Base-by-base conservation (phyloP, 2,113 vertebrate genomes). In the Epinephelus moara region DNA sequence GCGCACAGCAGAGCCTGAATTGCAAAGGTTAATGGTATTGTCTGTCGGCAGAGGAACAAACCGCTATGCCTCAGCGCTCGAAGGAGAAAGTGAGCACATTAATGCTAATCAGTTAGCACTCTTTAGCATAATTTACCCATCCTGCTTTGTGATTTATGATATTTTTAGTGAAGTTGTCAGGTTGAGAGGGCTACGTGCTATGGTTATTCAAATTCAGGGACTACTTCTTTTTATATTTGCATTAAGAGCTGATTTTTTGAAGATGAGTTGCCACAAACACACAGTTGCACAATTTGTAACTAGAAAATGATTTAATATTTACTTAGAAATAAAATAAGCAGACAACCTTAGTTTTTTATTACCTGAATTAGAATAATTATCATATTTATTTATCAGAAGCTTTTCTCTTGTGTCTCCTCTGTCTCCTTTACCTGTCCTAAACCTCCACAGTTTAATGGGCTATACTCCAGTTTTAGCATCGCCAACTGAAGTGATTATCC, bases 11-110 rank as follows among this genome's bases (percentile, higher is more conserved):
- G 95, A 94, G 97, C 95, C 95, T 96, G 95, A 97, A 98, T 98
- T 97, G 96, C 97, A 98, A 97, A 99, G 98, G 98, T 99, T 99
- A 99, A 98, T 99, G 97, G 96, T 97, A 96, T 98, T 98, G 97
- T 97, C 97, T 96, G 95, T 97, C 95, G 96, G 90, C 86, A 74
- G 95, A 92, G 94, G 96, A 94, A 95, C 95, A 92, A 88, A 91
- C 95, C 93, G 95, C 93, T 82, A 94, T 87, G 94, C 90, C 73
- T 94, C 90, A 83, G 91, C 69, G 92, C 95, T 90, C 92, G 85
- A 66, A 76, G 92, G 94, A 94, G 94, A 94, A 96, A 93, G 94
- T 92, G 85, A 89, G 91, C 76, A 86, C 93, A 93, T 94, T 93
- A 94, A 94, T 95, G 92, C 86, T 94, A 92, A 95, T 93, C 91